phyloP scores from a whole-genome alignment of 1,140 invertebrate genomes.

The Eufriesea mexicana region DNA sequence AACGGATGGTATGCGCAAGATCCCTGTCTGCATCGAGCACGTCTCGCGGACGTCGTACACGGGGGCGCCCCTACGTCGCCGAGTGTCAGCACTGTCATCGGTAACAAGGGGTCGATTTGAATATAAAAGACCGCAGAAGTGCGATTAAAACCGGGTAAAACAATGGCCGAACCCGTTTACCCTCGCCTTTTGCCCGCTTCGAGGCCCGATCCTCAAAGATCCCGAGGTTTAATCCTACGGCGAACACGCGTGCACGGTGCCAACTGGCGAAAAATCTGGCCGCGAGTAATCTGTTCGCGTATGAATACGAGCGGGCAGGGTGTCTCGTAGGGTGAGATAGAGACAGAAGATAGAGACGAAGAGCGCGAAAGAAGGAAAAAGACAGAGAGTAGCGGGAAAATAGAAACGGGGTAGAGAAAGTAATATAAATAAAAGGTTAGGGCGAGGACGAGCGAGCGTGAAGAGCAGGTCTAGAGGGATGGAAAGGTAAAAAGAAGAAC shows the following conservation, averaged over 20 bases:
- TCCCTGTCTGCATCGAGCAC: too few species aligned
- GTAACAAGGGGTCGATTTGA: slow-evolving; percentile 30
- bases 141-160: slow-evolving; percentile 30
- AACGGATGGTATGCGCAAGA: too few species aligned
- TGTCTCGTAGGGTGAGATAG: neutral
- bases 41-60: neutral
- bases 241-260: neutral
- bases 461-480: neutral
- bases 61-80: neutral
- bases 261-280: slow-evolving; percentile 4
- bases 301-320: neutral
- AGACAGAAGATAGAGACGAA: neutral
- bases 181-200: slow-evolving; percentile 15
- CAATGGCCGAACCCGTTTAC: slow-evolving; percentile 21
- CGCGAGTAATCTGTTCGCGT: neutral
- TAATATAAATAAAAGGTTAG: slow-evolving; percentile 47
- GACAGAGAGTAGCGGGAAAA: neutral
- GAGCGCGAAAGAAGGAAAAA: neutral
- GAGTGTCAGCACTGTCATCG: slow-evolving; percentile 14
- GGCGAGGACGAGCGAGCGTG: slow-evolving; percentile 27
- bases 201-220: slow-evolving; percentile 18
- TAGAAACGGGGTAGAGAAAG: neutral
- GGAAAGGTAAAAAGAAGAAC: too few species aligned
- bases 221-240: neutral
- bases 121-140: slow-evolving; percentile 22